These are phyloP conservation scores for Papilio protenor DNA, from an alignment of 2,888 invertebrate genomes.

Conservation along the genomic window DNA sequence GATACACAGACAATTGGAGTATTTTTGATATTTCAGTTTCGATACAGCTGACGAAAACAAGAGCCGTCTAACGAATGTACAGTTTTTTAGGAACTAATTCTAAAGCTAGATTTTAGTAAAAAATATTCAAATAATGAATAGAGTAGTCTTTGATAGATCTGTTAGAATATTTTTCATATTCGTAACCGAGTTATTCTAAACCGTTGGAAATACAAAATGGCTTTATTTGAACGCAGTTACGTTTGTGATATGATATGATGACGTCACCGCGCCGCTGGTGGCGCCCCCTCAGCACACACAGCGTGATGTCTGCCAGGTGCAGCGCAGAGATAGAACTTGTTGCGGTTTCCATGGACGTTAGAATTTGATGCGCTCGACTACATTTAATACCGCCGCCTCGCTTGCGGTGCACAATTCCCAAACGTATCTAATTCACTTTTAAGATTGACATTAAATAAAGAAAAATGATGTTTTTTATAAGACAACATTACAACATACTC, in stretches of 20 bases:
- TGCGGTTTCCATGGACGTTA: slow-evolving; percentile 67
- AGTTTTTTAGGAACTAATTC: background rate
- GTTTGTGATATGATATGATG: background rate
- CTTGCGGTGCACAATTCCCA: background rate
- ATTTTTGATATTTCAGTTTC: slow-evolving; percentile 26
- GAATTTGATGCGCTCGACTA: slow-evolving; percentile 71
- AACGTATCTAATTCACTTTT: slow-evolving; percentile 26
- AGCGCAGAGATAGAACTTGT: slow-evolving; percentile 63
- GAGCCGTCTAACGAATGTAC: slow-evolving; percentile 7
- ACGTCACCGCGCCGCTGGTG: background rate
- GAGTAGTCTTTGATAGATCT: background rate
- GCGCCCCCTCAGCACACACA: slow-evolving; percentile 48
- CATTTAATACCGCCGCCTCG: slow-evolving; percentile 58
- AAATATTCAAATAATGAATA: slow-evolving; percentile 2
- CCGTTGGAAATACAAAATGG: background rate
- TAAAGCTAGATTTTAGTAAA: background rate
- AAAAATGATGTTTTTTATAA: background rate
- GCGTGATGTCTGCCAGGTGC: slow-evolving; percentile 65
- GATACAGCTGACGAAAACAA: background rate
- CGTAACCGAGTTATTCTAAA: background rate
- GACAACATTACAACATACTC: too few relatives aligned
- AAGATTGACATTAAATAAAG: background rate
- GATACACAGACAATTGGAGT: slow-evolving; percentile 11
- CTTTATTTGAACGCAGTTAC: background rate
- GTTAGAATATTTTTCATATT: background rate